These are phyloP conservation scores for Polypedilum vanderplanki DNA, from an alignment of 1,140 invertebrate species.

Conservation along the genomic window DNA sequence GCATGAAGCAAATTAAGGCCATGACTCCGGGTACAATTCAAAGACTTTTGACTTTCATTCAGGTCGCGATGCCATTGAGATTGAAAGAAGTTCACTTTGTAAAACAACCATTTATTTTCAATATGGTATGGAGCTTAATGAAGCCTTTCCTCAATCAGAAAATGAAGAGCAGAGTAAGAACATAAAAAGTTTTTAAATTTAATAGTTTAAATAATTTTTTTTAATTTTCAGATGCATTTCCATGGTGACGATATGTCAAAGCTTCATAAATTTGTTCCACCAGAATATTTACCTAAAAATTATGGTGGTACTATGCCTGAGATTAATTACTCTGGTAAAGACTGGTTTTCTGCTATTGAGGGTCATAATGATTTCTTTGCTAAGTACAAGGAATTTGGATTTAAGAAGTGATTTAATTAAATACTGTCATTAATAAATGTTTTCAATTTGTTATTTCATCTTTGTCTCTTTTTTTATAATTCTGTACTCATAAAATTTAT, in stretches of 20 bases:
- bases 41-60: slow-evolving; percentile 68
- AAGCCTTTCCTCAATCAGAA: slow-evolving; percentile 83
- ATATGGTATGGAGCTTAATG: slow-evolving; percentile 79
- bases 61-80: slow-evolving; percentile 81
- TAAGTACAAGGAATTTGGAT: not conserved
- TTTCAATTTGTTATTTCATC: no score
- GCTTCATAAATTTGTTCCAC: slow-evolving; percentile 53
- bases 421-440: no score
- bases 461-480: no score
- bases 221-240: slow-evolving; percentile 51
- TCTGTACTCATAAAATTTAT: no score
- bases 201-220: not conserved
- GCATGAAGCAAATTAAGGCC: slow-evolving; percentile 63
- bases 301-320: slow-evolving; percentile 57
- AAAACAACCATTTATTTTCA: slow-evolving; percentile 82
- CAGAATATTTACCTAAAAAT: slow-evolving; percentile 55
- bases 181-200: not conserved
- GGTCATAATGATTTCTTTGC: not conserved
- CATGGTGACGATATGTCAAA: slow-evolving; percentile 59
- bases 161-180: slow-evolving; percentile 65
- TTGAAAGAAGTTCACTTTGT: slow-evolving; percentile 87
- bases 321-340: slow-evolving; percentile 51
- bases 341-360: slow-evolving; percentile 51
- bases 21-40: slow-evolving; percentile 66
- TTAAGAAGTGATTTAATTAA: not conserved